A percentile compares a stretch with the other conserved stretches of the same genome.
These are phyloP conservation scores for Drosophila dunni DNA, from an alignment of 1,140 invertebrate genomes.

Conservation along the genomic window DNA sequence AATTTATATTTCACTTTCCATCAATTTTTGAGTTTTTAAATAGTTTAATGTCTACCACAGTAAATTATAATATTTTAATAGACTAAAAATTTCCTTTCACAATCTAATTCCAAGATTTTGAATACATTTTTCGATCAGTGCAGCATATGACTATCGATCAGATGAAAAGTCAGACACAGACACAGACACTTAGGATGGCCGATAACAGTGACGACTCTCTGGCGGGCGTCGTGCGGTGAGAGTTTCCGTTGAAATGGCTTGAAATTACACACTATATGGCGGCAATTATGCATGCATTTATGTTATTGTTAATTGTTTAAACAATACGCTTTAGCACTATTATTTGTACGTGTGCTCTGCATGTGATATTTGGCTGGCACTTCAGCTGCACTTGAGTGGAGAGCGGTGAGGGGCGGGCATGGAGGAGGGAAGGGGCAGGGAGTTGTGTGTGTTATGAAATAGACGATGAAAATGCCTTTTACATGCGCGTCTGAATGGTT, in stretches of 20 bases:
- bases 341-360: slow-evolving; percentile 47
- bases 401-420: too few relatives aligned
- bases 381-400: not conserved
- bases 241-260: slow-evolving; percentile 71
- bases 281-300: slow-evolving; percentile 78
- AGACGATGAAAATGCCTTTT: slow-evolving; percentile 31
- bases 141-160: slow-evolving; percentile 1
- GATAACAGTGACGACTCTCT: slow-evolving; percentile 51
- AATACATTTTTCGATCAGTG: too few relatives aligned
- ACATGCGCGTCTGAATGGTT: slow-evolving; percentile 58
- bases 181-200: not conserved
- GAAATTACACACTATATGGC: slow-evolving; percentile 74
- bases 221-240: slow-evolving; percentile 71
- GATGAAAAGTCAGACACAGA: slow-evolving; percentile 6
- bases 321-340: slow-evolving; percentile 52
- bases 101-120: too few relatives aligned
- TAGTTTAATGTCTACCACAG: too few relatives aligned
- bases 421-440: not conserved
- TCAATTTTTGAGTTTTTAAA: too few relatives aligned
- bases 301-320: slow-evolving; percentile 83
- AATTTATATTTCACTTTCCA: too few relatives aligned
- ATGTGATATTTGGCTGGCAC: slow-evolving; percentile 29
- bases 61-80: too few relatives aligned
- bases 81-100: too few relatives aligned
- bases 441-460: slow-evolving; percentile 57